A percentile compares a stretch with the other conserved stretches of the same genome.
phyloP scores from a whole-genome alignment of 2,797 vertebrate species.

The Streptopelia turtur region DNA sequence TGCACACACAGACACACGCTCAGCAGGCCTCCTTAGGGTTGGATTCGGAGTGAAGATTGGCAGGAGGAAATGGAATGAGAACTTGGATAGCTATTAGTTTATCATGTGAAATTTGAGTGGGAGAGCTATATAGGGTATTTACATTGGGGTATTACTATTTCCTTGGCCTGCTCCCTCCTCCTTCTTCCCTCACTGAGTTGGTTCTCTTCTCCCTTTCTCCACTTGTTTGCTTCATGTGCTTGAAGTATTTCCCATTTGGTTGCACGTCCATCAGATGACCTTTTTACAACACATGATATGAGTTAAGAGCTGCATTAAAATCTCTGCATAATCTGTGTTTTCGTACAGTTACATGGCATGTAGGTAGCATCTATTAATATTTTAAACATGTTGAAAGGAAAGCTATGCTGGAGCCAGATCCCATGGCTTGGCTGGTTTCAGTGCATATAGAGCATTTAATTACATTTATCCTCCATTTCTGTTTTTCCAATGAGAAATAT shows the following conservation, averaged over 20 bases:
- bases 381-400: conserved; percentile 8
- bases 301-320: not conserved
- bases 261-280: not conserved
- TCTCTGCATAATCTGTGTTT: not conserved
- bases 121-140: not conserved
- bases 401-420: not conserved
- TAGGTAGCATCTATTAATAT: not conserved
- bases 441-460: not conserved
- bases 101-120: not conserved
- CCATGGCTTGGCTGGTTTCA: not conserved
- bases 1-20: not conserved
- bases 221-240: not conserved
- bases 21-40: not conserved
- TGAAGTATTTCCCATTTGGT: not conserved
- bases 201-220: not conserved
- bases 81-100: not conserved
- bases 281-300: not conserved
- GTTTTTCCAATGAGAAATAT: not conserved
- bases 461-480: not conserved
- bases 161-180: not conserved
- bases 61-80: not conserved
- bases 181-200: not conserved
- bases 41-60: not conserved
- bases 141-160: not conserved
- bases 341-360: not conserved